Conservation (phyloP, 2,888 invertebrate genomes). For the Ecliptopera silaceata region DNA sequence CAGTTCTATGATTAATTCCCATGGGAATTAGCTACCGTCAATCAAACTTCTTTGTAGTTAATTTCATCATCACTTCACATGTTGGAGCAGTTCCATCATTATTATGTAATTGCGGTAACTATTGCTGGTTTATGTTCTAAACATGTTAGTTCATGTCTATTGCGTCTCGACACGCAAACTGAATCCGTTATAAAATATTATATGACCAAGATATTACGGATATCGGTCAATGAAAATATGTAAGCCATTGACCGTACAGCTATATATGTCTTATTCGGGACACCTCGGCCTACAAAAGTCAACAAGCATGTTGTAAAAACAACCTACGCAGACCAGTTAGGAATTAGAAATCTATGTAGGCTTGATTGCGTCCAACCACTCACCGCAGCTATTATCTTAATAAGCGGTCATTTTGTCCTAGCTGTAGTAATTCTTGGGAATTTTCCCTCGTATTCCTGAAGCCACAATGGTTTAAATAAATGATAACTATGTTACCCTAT, state of each 20-base stretch:
- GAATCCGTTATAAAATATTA: constrained; percentile 24
- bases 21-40: constrained; percentile 32
- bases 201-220: not conserved
- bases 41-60: constrained; percentile 30
- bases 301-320: constrained; percentile 20
- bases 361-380: constrained; percentile 47
- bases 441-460: constrained; percentile 35
- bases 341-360: constrained; percentile 60
- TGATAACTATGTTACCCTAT: constrained; percentile 20
- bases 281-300: constrained; percentile 28
- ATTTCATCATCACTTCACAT: constrained; percentile 26
- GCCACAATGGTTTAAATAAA: constrained; percentile 30
- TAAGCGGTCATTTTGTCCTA: constrained; percentile 69
- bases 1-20: constrained; percentile 25
- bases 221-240: not conserved
- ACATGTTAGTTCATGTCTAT: constrained; percentile 33
- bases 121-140: constrained; percentile 33
- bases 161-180: constrained; percentile 31
- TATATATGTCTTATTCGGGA: constrained; percentile 14
- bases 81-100: constrained; percentile 30
- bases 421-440: constrained; percentile 54
- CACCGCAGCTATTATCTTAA: constrained; percentile 66
- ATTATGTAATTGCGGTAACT: constrained; percentile 35
- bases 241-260: constrained; percentile 17
- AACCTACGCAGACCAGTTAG: constrained; percentile 34